These are phyloP conservation scores for Umimayanthus kanabou DNA, from an alignment of 92 coral and sea anemone genomes.

Conservation along the genomic window DNA sequence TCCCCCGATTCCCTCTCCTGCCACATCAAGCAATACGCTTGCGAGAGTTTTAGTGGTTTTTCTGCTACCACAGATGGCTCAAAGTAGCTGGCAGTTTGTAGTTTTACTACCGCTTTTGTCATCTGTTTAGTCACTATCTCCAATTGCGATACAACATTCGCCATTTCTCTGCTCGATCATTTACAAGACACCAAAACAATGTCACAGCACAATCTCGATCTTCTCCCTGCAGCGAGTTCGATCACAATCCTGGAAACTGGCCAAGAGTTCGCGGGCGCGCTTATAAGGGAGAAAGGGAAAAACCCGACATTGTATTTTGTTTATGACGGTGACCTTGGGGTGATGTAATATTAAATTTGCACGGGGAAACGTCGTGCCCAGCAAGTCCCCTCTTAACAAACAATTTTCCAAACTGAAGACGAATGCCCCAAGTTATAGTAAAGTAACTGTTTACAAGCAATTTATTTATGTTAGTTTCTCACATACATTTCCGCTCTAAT, in stretches of 20 bases:
- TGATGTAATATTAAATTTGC: slow-evolving; percentile 1
- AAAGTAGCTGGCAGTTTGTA: slow-evolving; percentile 49
- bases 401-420: too few species aligned
- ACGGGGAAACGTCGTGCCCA: too few species aligned
- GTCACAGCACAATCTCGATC: too few species aligned
- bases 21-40: slow-evolving; percentile 60
- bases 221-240: background rate
- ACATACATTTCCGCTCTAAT: too few species aligned
- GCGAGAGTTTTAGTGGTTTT: slow-evolving; percentile 47
- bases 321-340: background rate
- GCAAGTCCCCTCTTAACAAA: too few species aligned
- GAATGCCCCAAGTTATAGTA: too few species aligned
- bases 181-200: too few species aligned
- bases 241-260: background rate
- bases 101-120: slow-evolving; percentile 44
- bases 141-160: slow-evolving; percentile 22
- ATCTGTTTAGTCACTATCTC: slow-evolving; percentile 40
- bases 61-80: slow-evolving; percentile 32
- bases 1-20: slow-evolving; percentile 54
- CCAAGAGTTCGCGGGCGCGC: slow-evolving; percentile 24
- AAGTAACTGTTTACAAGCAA: too few species aligned
- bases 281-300: background rate
- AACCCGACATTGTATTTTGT: background rate
- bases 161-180: slow-evolving; percentile 12
- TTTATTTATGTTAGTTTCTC: too few species aligned